Percentiles rank a stretch among this genome's conserved stretches.
These are phyloP conservation scores for Drosophila neocordata DNA, from an alignment of 1,140 invertebrate species.

Conservation along the genomic window DNA sequence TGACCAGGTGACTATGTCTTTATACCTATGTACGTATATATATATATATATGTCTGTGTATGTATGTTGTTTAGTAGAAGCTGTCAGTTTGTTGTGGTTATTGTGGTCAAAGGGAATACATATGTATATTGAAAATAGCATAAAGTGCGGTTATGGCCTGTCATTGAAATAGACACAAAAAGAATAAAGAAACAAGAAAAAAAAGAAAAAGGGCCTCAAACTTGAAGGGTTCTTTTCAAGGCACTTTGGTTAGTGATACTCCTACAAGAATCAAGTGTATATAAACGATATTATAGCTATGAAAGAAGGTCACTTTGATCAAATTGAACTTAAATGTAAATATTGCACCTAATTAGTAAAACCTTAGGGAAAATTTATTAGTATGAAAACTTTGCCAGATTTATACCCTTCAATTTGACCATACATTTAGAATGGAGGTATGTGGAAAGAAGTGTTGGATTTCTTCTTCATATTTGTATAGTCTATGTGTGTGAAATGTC, in stretches of 20 bases:
- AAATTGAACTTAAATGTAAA: too few species aligned
- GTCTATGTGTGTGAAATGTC: conserved; percentile 57
- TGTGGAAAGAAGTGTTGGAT: not conserved
- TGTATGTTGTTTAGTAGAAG: conserved; percentile 27
- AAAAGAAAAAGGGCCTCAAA: not conserved
- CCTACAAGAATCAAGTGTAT: too few species aligned
- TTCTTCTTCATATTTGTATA: conserved; percentile 46
- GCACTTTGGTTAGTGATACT: too few species aligned
- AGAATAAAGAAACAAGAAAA: too few species aligned
- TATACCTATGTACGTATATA: not conserved
- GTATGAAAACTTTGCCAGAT: not conserved
- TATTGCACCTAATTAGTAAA: conserved; percentile 1
- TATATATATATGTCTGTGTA: not conserved
- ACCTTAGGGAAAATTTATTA: conserved; percentile 1
- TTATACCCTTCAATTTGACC: conserved; percentile 59
- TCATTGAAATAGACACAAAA: not conserved
- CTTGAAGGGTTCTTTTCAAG: not conserved
- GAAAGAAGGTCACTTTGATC: not conserved
- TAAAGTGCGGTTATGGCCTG: conserved; percentile 3
- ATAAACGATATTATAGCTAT: too few species aligned
- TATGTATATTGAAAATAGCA: conserved; percentile 7
- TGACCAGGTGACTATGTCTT: conserved; percentile 22
- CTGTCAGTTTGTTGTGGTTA: conserved; percentile 57
- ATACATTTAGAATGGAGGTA: conserved; percentile 22
- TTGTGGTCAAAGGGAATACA: conserved; percentile 1